Percentiles rank a stretch among this genome's conserved stretches.
Conservation (phyloP, 1,140 invertebrate genomes). For the Phortica variegata region DNA sequence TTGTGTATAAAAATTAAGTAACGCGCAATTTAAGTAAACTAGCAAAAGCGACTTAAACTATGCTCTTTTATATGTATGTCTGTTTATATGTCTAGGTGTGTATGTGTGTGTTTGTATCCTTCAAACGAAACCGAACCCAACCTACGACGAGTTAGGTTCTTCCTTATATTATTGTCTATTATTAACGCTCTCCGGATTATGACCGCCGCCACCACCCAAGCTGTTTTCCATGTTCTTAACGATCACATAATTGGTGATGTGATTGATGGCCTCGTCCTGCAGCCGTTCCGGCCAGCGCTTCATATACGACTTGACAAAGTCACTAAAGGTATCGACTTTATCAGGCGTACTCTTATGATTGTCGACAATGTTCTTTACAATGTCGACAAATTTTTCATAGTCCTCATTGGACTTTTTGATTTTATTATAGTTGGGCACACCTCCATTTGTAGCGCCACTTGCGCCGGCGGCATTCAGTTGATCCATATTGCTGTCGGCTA, state of each 20-base stretch:
- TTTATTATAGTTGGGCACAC: slow-evolving; percentile 50
- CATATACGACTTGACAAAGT: slow-evolving; percentile 54
- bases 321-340: slow-evolving; percentile 50
- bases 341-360: slow-evolving; percentile 49
- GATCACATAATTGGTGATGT: slow-evolving; percentile 53
- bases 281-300: slow-evolving; percentile 50
- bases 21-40: slow-evolving; percentile 41
- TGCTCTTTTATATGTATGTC: slow-evolving; percentile 6
- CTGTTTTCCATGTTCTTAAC: slow-evolving; percentile 56
- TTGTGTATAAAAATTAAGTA: slow-evolving; percentile 42
- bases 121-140: too few species aligned
- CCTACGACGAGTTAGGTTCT: slow-evolving; percentile 31
- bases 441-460: slow-evolving; percentile 46
- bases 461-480: slow-evolving; percentile 39
- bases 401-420: slow-evolving; percentile 54
- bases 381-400: slow-evolving; percentile 54
- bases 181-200: slow-evolving; percentile 43
- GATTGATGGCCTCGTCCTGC: slow-evolving; percentile 54
- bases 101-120: slow-evolving; percentile 32
- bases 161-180: slow-evolving; percentile 52
- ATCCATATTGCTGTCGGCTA: slow-evolving; percentile 48
- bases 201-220: slow-evolving; percentile 32
- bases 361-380: slow-evolving; percentile 54
- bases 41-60: slow-evolving; percentile 3
- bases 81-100: slow-evolving; percentile 7